Evolutionary conservation across 2,113 vertebrate species (phyloP).

Genomic region (Pao palembangensis): DNA sequence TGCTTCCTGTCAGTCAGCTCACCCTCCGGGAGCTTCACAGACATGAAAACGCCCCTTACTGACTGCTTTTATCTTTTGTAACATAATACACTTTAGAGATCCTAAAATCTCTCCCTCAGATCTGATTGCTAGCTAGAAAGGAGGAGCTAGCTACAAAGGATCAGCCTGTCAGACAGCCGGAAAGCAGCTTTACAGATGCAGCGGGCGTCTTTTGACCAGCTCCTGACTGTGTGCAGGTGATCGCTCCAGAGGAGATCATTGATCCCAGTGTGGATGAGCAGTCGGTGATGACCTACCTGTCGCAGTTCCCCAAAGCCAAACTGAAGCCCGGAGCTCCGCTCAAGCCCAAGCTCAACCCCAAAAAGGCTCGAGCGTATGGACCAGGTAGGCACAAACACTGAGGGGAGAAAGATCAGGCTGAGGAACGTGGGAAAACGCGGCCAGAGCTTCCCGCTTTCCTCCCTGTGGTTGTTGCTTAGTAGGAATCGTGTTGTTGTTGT

Average conservation of each 20-base stretch:
- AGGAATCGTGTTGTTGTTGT: too few species aligned
- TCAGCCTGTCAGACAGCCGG: too few species aligned
- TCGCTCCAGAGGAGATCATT: slow-evolving; percentile 89
- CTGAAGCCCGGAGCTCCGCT: slow-evolving; percentile 88
- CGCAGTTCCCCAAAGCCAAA: slow-evolving; percentile 92
- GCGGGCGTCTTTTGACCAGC: too few species aligned
- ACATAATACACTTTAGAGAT: background rate
- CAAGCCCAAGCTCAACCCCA: slow-evolving; percentile 85
- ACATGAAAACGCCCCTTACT: background rate
- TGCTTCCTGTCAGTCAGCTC: too few species aligned
- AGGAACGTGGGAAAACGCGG: too few species aligned
- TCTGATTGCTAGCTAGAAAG: too few species aligned
- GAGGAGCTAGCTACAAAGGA: too few species aligned
- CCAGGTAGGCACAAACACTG: slow-evolving; percentile 77
- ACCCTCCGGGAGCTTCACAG: too few species aligned
- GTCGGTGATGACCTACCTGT: slow-evolving; percentile 92
- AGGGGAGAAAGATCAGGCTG: slow-evolving; percentile 1
- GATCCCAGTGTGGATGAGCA: slow-evolving; percentile 88
- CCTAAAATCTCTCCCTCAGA: background rate
- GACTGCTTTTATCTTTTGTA: background rate
- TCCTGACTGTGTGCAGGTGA: slow-evolving; percentile 76
- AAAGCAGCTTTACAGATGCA: too few species aligned
- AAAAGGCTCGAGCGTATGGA: slow-evolving; percentile 84
- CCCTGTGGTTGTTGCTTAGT: too few species aligned
- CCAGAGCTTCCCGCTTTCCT: too few species aligned